Base-by-base conservation (phyloP, 2,113 vertebrate species). In the Halcyon senegalensis region DNA sequence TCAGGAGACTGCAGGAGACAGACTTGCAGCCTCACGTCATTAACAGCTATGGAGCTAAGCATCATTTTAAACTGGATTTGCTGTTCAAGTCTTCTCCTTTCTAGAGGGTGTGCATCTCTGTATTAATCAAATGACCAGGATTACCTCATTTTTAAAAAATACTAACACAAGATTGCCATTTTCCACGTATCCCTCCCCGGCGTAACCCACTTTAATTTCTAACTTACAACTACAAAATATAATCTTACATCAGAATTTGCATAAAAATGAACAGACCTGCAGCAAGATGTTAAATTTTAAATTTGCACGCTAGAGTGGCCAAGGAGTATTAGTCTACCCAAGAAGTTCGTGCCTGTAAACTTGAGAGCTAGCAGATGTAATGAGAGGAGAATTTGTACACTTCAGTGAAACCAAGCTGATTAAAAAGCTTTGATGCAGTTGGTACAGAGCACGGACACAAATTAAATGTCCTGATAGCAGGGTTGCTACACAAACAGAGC, bases 261-360 rank as follows among this genome's bases (percentile, higher is more conserved):
- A 98, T 98, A 87, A 97, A 98, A 98, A 92, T 79, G 76, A 98
- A 87, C 90, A 98, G 96, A 97, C 97, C 94, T 97, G 91, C 89
- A 93, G 63, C 94, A 95, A 97, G 97, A 97, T 97, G 98, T 96
- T 97, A 98, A 96, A 98, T 97, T 97, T 96, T 91, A 95, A 96
- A 97, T 97, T 97, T 97, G 87, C 97, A 98, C 39, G 90, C 96
- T 97, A 98, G 93, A 94, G 92, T 97, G 88, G 97, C 92, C 96
- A 94, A 97, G 96, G 96, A 98, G 96, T 96, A 97, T 97, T 94
- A 97, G 95, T 94, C 92, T 95, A 94, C 84, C 92, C 86, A 85
- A 97, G 94, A 96, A 96, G 89, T 94, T 96, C 5, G 8, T 94
- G 97, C 93, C 96, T 95, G 91, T 97, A 97, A 98, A 98, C 95